A percentile compares a stretch with the other conserved stretches of the same genome.
Conservation (phyloP, 2,888 invertebrate genomes). For the Drosophila putrida region DNA sequence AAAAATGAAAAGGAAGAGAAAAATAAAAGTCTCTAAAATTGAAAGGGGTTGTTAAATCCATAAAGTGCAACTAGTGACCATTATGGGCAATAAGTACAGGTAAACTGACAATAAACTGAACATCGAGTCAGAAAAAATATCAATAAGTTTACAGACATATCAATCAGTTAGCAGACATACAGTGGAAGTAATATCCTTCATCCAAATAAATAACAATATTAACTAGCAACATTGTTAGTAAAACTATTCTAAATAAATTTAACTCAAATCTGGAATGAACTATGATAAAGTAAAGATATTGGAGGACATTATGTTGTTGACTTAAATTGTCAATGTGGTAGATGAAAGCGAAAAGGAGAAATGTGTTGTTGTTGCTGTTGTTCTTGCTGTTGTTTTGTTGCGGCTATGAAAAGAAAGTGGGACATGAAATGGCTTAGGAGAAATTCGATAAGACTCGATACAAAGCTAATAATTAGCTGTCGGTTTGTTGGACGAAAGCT, state of each 20-base stretch:
- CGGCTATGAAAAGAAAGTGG: conserved; percentile 11
- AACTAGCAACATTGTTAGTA: background rate
- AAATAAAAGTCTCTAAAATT: background rate
- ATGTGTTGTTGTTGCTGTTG: background rate
- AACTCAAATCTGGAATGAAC: background rate
- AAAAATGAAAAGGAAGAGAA: background rate
- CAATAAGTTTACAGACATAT: too few relatives aligned
- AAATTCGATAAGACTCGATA: conserved; percentile 23
- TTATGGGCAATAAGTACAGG: background rate
- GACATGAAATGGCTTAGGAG: conserved; percentile 7
- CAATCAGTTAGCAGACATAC: too few relatives aligned
- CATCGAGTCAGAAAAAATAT: too few relatives aligned
- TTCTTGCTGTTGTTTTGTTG: too few relatives aligned
- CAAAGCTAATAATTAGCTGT: conserved; percentile 18
- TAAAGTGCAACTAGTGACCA: background rate
- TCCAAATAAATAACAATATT: background rate
- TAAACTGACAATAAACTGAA: background rate
- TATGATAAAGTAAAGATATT: background rate
- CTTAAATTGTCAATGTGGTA: background rate
- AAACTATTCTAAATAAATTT: background rate
- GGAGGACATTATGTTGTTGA: background rate
- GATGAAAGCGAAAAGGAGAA: background rate
- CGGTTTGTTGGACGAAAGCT: conserved; percentile 7
- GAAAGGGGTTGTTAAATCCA: background rate
- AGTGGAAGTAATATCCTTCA: too few relatives aligned